Conservation (phyloP, 2,797 vertebrate genomes). For the Xenops minutus region DNA sequence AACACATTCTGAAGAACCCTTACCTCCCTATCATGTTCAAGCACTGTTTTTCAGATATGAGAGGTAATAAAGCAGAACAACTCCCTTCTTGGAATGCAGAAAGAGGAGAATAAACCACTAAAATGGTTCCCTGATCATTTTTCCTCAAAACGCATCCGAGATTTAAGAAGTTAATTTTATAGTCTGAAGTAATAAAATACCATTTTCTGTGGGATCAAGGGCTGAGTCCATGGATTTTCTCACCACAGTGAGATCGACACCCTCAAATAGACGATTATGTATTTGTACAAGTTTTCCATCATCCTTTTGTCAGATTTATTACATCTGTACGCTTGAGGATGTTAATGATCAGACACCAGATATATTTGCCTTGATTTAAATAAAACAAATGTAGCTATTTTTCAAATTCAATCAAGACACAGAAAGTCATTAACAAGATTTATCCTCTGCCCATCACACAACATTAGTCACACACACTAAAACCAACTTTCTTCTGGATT, state of each 20-base stretch:
- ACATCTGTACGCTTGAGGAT: neutral
- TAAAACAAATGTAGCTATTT: constrained; percentile 36
- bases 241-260: neutral
- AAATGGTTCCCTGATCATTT: neutral
- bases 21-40: neutral
- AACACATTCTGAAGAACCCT: neutral
- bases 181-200: neutral
- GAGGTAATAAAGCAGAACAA: neutral
- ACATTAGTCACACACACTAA: neutral
- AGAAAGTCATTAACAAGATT: constrained; percentile 47
- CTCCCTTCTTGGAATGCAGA: fast-evolving
- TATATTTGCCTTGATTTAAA: constrained; percentile 22
- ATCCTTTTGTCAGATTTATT: constrained; percentile 19
- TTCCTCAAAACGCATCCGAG: neutral
- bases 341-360: constrained; percentile 12
- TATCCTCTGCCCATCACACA: constrained; percentile 15
- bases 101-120: neutral
- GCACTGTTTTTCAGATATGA: neutral
- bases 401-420: constrained; percentile 23
- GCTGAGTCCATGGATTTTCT: neutral
- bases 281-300: neutral
- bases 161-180: neutral
- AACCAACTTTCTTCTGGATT: neutral
- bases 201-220: neutral
- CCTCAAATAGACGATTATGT: neutral